Conservation (phyloP, 2,113 vertebrate genomes). For the Xenus cinereus region DNA sequence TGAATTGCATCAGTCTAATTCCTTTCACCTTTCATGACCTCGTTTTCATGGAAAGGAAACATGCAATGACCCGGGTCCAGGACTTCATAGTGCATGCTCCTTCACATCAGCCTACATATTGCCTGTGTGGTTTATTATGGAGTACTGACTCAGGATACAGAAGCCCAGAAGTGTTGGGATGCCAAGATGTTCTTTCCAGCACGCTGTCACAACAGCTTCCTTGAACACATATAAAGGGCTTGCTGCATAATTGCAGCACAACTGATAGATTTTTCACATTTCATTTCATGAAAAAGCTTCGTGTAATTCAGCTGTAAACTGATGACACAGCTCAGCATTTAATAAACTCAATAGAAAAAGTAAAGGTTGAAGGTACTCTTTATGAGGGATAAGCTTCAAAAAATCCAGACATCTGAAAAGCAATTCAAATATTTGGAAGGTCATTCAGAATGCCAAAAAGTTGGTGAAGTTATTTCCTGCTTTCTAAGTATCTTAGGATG, state of each 20-base stretch:
- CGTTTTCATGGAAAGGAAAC: neutral
- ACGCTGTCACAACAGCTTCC: neutral
- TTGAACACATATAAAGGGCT: neutral
- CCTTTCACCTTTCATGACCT: neutral
- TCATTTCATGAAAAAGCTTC: neutral
- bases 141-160: neutral
- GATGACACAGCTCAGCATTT: neutral
- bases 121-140: neutral
- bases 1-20: neutral
- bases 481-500: neutral
- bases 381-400: neutral
- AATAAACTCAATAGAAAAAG: neutral
- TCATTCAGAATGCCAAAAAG: neutral
- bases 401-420: neutral
- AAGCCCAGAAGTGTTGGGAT: neutral
- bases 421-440: neutral
- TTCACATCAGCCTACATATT: neutral
- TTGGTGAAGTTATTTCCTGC: neutral
- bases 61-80: rapidly evolving
- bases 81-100: neutral
- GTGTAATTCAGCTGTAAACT: neutral
- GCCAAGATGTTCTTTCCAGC: neutral
- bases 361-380: neutral
- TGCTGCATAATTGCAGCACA: neutral
- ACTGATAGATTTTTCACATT: neutral